Evolutionary conservation across 2,888 invertebrate genomes (phyloP), one percentile per base, ranked within the genome.

Genomic region (Mythimna ferrago): DNA sequence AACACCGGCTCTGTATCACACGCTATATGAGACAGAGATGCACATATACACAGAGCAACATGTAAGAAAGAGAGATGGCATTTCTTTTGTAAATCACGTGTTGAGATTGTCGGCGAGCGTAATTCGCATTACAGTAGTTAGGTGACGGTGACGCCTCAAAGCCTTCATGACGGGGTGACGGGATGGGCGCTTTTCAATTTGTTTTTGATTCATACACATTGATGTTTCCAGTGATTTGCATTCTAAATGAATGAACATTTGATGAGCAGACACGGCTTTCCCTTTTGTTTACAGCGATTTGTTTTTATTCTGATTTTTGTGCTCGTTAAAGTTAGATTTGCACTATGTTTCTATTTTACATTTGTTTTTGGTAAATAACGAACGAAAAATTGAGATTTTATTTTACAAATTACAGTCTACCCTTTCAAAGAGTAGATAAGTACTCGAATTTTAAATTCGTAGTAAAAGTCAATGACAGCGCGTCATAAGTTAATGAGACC

Each of bases 61-160:
- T 26, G 82, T 63, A 74, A n/a, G 82, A 86, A 54, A 76, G 84
- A 81, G 82, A 86, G 38, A 44, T 54, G 71, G 56, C 7, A 71
- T 56, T 74, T 83, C 78, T 83, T 85, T 86, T 78, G 81, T 72
- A 78, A 83, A 73, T 81, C 68, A 73, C 66, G 72, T 77, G 76
- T 73, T 66, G 67, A 82, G 79, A 81, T 66, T 65, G 78, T 66
- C 77, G 75, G 73, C 72, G 79, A 81, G 78, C 80, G 76, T 78
- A 82, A 82, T 81, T 83, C 83, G 76, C 73, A 86, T 87, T 88
- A 85, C 72, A 78, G 85, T 83, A 86, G 90, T 88, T 88, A 87
- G 83, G 80, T 32, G 72, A 26, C 70, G 16, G 11, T 35, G 38
- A 48, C 54, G 71, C 57, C 62, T 74, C 78, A 76, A 80, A 80